Evolutionary conservation across 2,113 vertebrate genomes (phyloP).

Genomic region (Felis chaus): DNA sequence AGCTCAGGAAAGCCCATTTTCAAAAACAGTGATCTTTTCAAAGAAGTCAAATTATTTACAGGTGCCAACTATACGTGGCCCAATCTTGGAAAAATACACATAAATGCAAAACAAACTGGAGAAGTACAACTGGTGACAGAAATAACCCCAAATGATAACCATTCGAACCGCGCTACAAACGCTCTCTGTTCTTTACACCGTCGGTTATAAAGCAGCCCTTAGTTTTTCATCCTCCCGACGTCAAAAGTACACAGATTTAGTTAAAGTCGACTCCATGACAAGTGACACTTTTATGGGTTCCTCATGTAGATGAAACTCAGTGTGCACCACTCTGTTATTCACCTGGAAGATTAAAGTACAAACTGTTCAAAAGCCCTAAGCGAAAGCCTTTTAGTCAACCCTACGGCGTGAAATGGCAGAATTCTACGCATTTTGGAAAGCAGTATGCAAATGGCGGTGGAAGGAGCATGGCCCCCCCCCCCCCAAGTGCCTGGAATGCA

Average conservation of each 20-base stretch:
- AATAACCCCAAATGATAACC: background rate
- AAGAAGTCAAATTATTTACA: background rate
- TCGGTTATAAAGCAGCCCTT: background rate
- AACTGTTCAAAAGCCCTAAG: background rate
- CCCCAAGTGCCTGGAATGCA: background rate
- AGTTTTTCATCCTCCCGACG: background rate
- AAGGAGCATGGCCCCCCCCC: background rate
- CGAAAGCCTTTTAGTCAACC: background rate
- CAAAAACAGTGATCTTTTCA: background rate
- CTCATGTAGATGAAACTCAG: background rate
- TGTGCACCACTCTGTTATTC: constrained; percentile 55
- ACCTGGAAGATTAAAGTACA: constrained; percentile 44
- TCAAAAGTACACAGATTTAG: constrained; percentile 53
- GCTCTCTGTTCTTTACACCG: background rate
- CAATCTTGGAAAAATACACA: background rate
- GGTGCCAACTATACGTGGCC: background rate
- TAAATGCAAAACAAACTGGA: background rate
- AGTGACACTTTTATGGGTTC: constrained; percentile 39
- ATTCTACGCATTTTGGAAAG: background rate
- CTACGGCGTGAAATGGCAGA: background rate
- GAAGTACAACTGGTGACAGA: background rate
- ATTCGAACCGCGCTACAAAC: background rate
- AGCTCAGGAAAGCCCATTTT: background rate
- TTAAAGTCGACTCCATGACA: constrained; percentile 58
- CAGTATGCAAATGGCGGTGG: accelerated